These are phyloP conservation scores for Drosophila leontia DNA, from an alignment of 1,140 invertebrate genomes.

Conservation along the genomic window DNA sequence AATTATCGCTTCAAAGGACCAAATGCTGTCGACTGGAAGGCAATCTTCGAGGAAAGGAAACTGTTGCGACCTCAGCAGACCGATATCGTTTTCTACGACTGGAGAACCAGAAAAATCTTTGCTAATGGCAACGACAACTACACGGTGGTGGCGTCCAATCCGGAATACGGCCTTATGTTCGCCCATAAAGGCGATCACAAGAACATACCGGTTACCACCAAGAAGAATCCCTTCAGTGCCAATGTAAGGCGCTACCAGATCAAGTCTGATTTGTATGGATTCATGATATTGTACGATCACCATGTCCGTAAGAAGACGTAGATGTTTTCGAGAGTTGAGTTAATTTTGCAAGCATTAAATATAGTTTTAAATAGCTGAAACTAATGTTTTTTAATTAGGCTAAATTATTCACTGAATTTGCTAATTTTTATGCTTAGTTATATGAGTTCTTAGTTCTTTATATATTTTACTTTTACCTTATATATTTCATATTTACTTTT, in stretches of 20 bases:
- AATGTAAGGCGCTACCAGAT: conserved; percentile 39
- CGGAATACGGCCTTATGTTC: conserved; percentile 57
- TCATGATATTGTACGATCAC: conserved; percentile 49
- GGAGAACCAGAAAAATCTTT: conserved; percentile 29
- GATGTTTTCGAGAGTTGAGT: background rate
- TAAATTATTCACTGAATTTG: too few relatives aligned
- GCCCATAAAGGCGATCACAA: conserved; percentile 69
- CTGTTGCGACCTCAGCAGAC: conserved; percentile 43
- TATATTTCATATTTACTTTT: background rate
- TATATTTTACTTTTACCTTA: background rate
- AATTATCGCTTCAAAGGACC: conserved; percentile 22
- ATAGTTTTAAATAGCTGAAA: background rate
- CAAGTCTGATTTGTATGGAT: conserved; percentile 26
- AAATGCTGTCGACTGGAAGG: conserved; percentile 56
- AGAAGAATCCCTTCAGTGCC: background rate
- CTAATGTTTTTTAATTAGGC: background rate
- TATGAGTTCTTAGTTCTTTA: background rate
- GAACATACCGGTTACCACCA: conserved; percentile 45
- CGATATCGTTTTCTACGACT: conserved; percentile 64
- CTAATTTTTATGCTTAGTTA: background rate
- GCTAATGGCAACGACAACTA: conserved; percentile 64
- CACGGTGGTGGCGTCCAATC: conserved; percentile 44
- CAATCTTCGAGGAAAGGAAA: conserved; percentile 41
- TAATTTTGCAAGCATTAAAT: background rate
- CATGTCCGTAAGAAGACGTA: conserved; percentile 44